These are phyloP conservation scores for Sebastiscus albofasciatus DNA, from an alignment of 2,797 vertebrate genomes.

Conservation along the genomic window DNA sequence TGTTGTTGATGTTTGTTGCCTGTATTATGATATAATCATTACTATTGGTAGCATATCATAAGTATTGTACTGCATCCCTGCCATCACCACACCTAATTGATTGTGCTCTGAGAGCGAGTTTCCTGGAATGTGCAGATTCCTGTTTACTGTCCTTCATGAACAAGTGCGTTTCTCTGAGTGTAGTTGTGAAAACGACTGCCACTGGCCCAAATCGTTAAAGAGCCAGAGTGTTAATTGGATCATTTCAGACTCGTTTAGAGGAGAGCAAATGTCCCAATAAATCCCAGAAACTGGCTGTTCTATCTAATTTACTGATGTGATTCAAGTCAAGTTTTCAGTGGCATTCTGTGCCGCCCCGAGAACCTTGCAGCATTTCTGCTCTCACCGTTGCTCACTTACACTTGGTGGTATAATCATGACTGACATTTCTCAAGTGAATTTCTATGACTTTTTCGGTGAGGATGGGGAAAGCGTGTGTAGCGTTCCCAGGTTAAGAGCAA, in stretches of 20 bases:
- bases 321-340: conserved; percentile 16
- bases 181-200: conserved; percentile 11
- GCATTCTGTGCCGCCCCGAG: conserved; percentile 4
- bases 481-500: conserved; percentile 59
- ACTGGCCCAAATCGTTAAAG: conserved; percentile 47
- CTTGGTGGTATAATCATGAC: conserved; percentile 48
- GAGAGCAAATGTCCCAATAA: conserved; percentile 47
- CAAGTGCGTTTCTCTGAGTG: neutral
- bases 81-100: neutral
- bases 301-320: conserved; percentile 32
- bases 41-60: neutral
- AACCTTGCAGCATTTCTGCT: conserved; percentile 34
- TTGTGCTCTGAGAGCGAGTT: neutral
- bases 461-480: conserved; percentile 37
- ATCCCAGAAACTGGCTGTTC: conserved; percentile 42
- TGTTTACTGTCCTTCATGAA: neutral
- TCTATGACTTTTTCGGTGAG: conserved; percentile 58
- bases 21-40: neutral
- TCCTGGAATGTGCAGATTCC: neutral
- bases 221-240: conserved; percentile 58
- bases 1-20: neutral
- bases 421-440: conserved; percentile 68
- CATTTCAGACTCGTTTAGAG: conserved; percentile 57
- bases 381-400: neutral
- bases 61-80: neutral